Base-by-base conservation (phyloP, 2,113 vertebrate species). In the Colius striatus region DNA sequence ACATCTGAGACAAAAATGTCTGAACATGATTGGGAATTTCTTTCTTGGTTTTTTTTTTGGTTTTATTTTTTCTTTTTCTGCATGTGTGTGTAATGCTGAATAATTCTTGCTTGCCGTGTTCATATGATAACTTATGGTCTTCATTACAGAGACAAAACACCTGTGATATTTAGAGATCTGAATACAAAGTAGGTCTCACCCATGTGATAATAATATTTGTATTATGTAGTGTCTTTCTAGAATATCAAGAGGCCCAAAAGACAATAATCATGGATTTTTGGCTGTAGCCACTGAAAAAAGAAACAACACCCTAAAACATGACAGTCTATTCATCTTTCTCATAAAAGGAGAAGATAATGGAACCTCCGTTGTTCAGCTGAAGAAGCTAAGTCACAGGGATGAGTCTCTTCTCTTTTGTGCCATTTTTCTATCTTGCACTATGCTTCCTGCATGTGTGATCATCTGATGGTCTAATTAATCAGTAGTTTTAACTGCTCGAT, bases 121-220 rank as follows among this genome's bases (percentile, higher is more conserved):
- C 72, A 30, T 48, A 11, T 61, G 36, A 47, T 58, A 57, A 14
- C 3, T 4, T 71, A 21, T 0, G 1, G 19, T 68, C 43, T 58
- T 72, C 32, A 51, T 53, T 76, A 55, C 29, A 76, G 43, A 77
- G 26, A 38, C 18, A 58, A 84, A 78, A 4, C 1, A 5, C 11
- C 18, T 83, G 95, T 13, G 2, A 16, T 68, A 88, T 95, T 95
- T 36, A 68, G 34, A 72, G 11, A 17, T 72, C n/a, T 84, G 27
- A 82, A 72, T 71, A 34, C 5, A 54, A 71, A 95, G 16, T 12
- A 85, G 30, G 12, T 80, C 41, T 79, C 16, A 7, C 22, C 4
- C 15, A 61, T 22, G 7, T 78, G n/a, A 53, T 63, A 65, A 80
- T 54, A 66, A 45, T n/a, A 51, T 47, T 73, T 5, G 14, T 84